These are phyloP conservation scores for Zootermopsis nevadensis DNA, from an alignment of 2,888 invertebrate genomes.

Conservation along the genomic window DNA sequence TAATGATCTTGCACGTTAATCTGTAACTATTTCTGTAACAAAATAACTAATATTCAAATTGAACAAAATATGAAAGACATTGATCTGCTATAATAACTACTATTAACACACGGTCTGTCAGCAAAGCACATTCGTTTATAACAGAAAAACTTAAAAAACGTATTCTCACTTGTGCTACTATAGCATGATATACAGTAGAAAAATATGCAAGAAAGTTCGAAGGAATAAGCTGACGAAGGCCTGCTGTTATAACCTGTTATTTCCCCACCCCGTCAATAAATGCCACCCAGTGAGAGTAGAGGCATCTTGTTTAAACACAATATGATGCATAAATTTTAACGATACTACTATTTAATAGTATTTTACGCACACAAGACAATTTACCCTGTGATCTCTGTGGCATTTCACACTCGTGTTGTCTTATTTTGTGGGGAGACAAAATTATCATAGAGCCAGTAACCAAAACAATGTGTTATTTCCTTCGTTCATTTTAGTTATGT, in stretches of 20 bases:
- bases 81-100: not conserved
- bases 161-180: not conserved
- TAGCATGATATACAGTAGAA: not conserved
- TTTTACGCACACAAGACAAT: slow-evolving; percentile 30
- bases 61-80: no score
- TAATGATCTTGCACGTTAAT: no score
- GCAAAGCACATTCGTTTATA: not conserved
- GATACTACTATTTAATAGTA: not conserved
- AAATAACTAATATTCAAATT: no score
- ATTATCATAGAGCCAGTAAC: not conserved
- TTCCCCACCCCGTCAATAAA: slow-evolving; percentile 10
- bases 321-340: slow-evolving; percentile 28
- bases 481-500: not conserved
- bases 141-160: not conserved
- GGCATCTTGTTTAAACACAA: slow-evolving; percentile 3
- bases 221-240: not conserved
- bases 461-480: not conserved
- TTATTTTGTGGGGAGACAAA: not conserved
- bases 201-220: slow-evolving; percentile 8
- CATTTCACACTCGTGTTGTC: slow-evolving; percentile 14
- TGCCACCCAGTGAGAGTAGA: slow-evolving; percentile 21
- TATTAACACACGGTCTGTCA: not conserved
- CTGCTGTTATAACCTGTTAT: slow-evolving; percentile 15
- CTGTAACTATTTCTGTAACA: no score
- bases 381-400: slow-evolving; percentile 9